Base-by-base conservation (phyloP, 1,140 invertebrate genomes). In the Papilio xuthus region DNA sequence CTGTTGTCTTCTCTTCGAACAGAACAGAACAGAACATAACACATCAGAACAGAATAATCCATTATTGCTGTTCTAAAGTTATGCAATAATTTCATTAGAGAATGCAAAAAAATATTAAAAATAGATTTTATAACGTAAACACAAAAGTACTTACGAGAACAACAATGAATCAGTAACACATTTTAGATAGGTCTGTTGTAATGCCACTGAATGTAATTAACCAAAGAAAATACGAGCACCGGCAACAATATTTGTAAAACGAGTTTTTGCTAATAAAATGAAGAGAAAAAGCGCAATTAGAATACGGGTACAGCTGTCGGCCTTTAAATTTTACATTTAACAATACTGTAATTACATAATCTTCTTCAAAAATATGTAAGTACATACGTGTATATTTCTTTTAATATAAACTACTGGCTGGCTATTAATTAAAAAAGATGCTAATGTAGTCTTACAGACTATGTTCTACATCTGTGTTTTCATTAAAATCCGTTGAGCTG, bases 141-240 rank as follows among this genome's bases (percentile, higher is more conserved):
- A 60, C 26, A 72, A 44, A 78, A 56, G 2, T 4, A 42, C 9
- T 71, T 56, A 72, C 13, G 15, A 67, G 60, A 23, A 67, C 10
- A 63, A 63, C 23, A 15, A 67, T 67, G 60, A 67, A 67, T 67
- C 26, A 67, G 60, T 67, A 67, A 32, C 60, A 4, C 60, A 4
- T 26, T 15, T 67, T 67, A 8, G 60, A 67, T 67, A 32, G 26
- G 26, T 6, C 60, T 67, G 60, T 26, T 67, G 13, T 67, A 67
- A 67, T 67, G 1, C 60, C 60, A 28, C 23, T 67, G 26, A 67
- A 67, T 28, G 60, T 67, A 67, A 67, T 67, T 67, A 67, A 32
- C 60, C 26, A 67, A 67, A 67, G 26, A 67, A 67, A 67, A 67
- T 67, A 67, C 60, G 60, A 67, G 60, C 60, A n/a, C n/a, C n/a